Base-by-base conservation (phyloP, 1,140 invertebrate genomes). In the Luehdorfia chinensis region DNA sequence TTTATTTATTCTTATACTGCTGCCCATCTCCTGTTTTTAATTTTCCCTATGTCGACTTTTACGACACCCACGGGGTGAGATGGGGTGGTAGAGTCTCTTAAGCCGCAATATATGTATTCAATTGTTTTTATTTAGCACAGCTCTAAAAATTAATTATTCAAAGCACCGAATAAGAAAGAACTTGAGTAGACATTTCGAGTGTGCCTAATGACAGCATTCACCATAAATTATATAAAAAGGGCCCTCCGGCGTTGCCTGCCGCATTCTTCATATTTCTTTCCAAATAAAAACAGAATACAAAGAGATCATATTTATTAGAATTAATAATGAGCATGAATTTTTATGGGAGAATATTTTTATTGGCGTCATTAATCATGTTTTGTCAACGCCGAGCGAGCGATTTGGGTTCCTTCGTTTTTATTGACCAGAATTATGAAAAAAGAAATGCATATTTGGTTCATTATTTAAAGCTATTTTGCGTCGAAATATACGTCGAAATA, bases 291-390 rank as follows among this genome's bases (percentile, higher is more conserved):
- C 30, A 33, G 31, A 21, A 45, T 21, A 53, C 31, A 61, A 54
- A 55, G 54, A 53, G 30, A 32, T 47, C 19, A 36, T 18, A 28
- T 49, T 51, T 63, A 64, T 63, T 63, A 69, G 51, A 70, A 80
- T 80, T 75, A 73, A 76, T 80, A 78, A 73, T 54, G 51, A 48
- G 55, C 59, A 72, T 71, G 64, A 62, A 73, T 73, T 74, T 75
- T 70, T 71, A 69, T 67, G 61, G 62, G 55, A 16, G 66, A 56
- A 57, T 63, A 50, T 67, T 70, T 69, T 66, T 63, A 69, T 68
- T 67, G 53, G 13, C 19, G 39, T 50, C 61, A 68, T 77, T 67
- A 61, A 75, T 77, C 76, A 76, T 76, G 67, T 70, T 76, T 79
- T 76, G 73, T 79, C 73, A 73, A 63, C 71, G 66, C 39, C 34